Evolutionary conservation across 2,888 invertebrate genomes (phyloP), one percentile per base, ranked within the genome.

Genomic region (Melinaea menophilus): DNA sequence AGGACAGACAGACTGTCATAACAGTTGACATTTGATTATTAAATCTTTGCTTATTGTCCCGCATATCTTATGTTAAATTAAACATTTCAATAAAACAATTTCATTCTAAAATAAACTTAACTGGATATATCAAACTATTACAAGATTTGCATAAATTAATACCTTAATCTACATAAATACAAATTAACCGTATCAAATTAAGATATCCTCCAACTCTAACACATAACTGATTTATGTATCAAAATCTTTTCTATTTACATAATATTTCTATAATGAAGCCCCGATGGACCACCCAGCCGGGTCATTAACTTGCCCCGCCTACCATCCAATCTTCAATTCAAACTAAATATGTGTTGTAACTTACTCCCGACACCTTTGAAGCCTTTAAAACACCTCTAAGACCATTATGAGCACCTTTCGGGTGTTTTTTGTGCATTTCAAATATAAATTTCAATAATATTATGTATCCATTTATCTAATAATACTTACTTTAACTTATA

Each of bases 221-320:
- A 51, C 31, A 51, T 51, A 51, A 51, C 51, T 51, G 51, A 51
- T 51, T 51, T 51, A 51, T 51, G 22, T 51, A 9, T 51, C 22
- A 4, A 9, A 51, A 51, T 9, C 56, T 58, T 55, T 64, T 61
- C 55, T 64, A 59, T 67, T 67, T 62, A 60, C 62, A 62, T 63
- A 59, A 59, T 67, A 63, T 57, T 58, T 55, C 57, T 54, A 62
- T 58, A 62, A 57, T 58, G 54, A 58, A 62, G 45, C 55, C 33
- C 46, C 62, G 55, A 58, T 58, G 73, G 88, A 82, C 88, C 89
- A 88, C 89, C 87, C 87, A 87, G 78, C 74, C 72, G 62, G 79
- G 75, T 78, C 78, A 81, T 85, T 81, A 78, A 76, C 62, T 59
- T 69, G 75, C 82, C 84, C 79, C 88, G 86, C 88, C 88, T 77